These are phyloP conservation scores for Drosophila falleni DNA, from an alignment of 2,888 invertebrate genomes.

Conservation along the genomic window DNA sequence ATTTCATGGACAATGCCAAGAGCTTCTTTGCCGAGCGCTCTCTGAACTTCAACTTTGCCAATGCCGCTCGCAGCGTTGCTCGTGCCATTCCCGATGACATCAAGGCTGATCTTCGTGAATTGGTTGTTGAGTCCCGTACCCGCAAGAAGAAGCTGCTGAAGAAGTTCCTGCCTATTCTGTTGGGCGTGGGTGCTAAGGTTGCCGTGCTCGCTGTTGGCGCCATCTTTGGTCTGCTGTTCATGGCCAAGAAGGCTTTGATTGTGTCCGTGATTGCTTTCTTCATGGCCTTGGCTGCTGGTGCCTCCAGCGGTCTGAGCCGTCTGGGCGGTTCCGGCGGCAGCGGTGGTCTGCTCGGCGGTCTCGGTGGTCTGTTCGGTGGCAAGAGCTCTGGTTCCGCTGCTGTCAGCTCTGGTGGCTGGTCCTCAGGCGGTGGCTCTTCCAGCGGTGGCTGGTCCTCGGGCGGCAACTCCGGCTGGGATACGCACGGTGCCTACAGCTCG, in stretches of 20 bases:
- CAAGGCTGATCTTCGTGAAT: constrained; percentile 86
- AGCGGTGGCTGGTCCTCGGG: constrained; percentile 81
- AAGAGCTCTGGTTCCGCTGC: constrained; percentile 75
- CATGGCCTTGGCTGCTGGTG: constrained; percentile 87
- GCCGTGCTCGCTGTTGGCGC: constrained; percentile 87
- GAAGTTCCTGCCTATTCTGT: constrained; percentile 87
- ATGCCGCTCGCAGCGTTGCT: constrained; percentile 86
- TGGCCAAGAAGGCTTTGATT: constrained; percentile 89
- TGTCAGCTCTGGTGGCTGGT: constrained; percentile 74
- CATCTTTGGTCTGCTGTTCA: constrained; percentile 87
- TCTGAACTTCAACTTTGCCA: constrained; percentile 86
- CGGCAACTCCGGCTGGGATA: constrained; percentile 84
- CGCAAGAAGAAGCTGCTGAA: constrained; percentile 87
- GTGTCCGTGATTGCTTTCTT: constrained; percentile 88
- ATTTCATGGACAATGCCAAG: constrained; percentile 86
- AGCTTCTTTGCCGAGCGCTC: constrained; percentile 87
- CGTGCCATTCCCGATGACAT: constrained; percentile 87
- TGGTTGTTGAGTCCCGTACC: constrained; percentile 88
- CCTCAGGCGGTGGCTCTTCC: constrained; percentile 79
- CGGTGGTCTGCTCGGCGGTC: constrained; percentile 79
- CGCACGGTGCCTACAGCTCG: constrained; percentile 86
- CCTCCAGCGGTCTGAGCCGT: constrained; percentile 81
- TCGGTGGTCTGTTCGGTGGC: constrained; percentile 83
- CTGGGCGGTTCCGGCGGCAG: constrained; percentile 78
- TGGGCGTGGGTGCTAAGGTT: constrained; percentile 88